Conservation (phyloP, 2,113 vertebrate genomes). For the Periophthalmus modestus region DNA sequence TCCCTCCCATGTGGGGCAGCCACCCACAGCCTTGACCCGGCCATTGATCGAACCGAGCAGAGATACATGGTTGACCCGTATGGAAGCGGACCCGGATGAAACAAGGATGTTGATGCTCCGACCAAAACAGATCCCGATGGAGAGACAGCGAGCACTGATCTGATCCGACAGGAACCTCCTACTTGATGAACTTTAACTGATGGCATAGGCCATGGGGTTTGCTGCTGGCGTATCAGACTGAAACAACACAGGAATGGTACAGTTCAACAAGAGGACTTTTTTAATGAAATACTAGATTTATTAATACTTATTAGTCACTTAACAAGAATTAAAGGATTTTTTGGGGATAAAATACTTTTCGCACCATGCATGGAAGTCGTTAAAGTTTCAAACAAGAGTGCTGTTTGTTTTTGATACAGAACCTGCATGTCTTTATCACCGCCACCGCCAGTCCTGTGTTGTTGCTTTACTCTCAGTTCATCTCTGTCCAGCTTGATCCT, state of each 20-base stretch:
- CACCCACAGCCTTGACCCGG: conserved; percentile 93
- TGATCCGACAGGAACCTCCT: conserved; percentile 92
- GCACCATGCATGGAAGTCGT: neutral
- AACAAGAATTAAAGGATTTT: neutral
- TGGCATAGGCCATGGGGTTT: conserved; percentile 93
- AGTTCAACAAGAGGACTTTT: neutral
- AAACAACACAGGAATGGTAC: neutral
- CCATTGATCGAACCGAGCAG: conserved; percentile 95
- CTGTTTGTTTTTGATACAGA: neutral
- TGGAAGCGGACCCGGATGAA: conserved; percentile 91
- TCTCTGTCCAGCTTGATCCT: conserved; percentile 93
- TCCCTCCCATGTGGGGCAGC: conserved; percentile 95
- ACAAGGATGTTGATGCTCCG: conserved; percentile 86
- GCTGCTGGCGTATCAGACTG: conserved; percentile 95
- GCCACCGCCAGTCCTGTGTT: neutral
- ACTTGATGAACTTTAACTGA: conserved; percentile 98
- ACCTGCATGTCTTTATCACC: neutral
- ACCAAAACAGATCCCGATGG: conserved; percentile 91
- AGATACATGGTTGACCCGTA: conserved; percentile 80
- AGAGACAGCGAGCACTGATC: conserved; percentile 95
- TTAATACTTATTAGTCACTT: neutral
- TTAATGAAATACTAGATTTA: neutral
- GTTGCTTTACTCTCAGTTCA: conserved; percentile 88
- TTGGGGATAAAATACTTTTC: neutral
- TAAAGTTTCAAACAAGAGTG: neutral